Conservation (phyloP, 1,140 invertebrate species). For the Bombus impatiens region DNA sequence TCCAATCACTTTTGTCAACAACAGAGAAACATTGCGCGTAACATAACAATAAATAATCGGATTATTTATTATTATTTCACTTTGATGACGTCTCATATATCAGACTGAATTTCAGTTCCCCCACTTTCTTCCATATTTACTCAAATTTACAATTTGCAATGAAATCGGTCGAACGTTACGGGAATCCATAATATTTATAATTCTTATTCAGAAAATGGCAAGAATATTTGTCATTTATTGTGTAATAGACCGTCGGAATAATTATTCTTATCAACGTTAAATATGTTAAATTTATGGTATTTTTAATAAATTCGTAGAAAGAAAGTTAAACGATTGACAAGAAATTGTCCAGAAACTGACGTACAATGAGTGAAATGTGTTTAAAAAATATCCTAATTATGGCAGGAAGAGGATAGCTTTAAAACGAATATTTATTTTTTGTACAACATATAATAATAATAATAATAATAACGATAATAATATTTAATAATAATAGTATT, state of each 20-base stretch:
- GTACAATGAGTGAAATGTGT: too few species aligned
- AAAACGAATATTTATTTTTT: too few species aligned
- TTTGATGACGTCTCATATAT: background rate
- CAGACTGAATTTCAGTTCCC: background rate
- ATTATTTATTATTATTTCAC: constrained; percentile 20
- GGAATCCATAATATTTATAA: too few species aligned
- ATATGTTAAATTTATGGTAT: background rate
- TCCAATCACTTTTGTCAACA: constrained; percentile 6
- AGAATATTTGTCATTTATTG: background rate
- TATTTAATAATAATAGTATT: too few species aligned
- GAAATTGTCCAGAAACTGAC: too few species aligned
- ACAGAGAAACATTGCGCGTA: background rate
- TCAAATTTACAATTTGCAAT: background rate
- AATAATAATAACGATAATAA: too few species aligned
- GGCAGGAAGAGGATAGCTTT: too few species aligned
- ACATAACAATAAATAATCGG: background rate
- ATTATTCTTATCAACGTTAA: background rate
- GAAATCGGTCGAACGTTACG: background rate
- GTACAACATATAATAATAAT: too few species aligned
- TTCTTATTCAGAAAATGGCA: background rate
- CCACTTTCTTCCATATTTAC: background rate
- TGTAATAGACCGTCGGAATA: too few species aligned
- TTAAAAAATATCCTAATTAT: too few species aligned
- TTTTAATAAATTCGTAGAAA: background rate
- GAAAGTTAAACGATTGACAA: too few species aligned